Conservation (phyloP, 2,113 vertebrate genomes). For the Melanocharis versteri region DNA sequence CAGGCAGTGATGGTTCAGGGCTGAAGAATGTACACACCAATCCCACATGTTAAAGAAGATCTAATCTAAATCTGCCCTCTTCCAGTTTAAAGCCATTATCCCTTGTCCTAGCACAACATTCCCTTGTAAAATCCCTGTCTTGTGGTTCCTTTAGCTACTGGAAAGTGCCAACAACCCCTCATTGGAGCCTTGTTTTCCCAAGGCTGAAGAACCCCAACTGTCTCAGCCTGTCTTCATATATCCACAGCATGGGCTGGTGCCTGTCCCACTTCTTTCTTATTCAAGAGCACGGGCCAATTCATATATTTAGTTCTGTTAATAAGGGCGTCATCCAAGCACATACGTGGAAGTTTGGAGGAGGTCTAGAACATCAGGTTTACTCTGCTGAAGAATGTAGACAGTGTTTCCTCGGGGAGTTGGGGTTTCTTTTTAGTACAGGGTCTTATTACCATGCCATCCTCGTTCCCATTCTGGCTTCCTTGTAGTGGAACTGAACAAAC, state of each 20-base stretch:
- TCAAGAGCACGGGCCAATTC: not conserved
- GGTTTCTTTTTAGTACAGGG: not conserved
- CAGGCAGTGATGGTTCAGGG: not conserved
- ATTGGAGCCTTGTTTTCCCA: not conserved
- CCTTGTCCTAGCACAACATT: not conserved
- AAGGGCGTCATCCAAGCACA: not conserved
- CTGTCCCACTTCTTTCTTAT: not conserved
- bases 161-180: no score
- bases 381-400: not conserved
- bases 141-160: no score
- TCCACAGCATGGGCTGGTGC: not conserved
- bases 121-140: not conserved
- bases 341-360: not conserved
- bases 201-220: not conserved
- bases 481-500: not conserved
- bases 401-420: accelerated
- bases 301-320: not conserved
- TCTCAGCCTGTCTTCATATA: not conserved
- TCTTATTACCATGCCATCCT: not conserved
- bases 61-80: not conserved
- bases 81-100: not conserved
- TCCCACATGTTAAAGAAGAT: not conserved
- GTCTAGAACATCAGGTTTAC: not conserved
- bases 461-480: not conserved
- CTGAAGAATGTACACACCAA: not conserved